Evolutionary conservation across 2,888 invertebrate genomes (phyloP).

Genomic region (Ophioninae sp.): DNA sequence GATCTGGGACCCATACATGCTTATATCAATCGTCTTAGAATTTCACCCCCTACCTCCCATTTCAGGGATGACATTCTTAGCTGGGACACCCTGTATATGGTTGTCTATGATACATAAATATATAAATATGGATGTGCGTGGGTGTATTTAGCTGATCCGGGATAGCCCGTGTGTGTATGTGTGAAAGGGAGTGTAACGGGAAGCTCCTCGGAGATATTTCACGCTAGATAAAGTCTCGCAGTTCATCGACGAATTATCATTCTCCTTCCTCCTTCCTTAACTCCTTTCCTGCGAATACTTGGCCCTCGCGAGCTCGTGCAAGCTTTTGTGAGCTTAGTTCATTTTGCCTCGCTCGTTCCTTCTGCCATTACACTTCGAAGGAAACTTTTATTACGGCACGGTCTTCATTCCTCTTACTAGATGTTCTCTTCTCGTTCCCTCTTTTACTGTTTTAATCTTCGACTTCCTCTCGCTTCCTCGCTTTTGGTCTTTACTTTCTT

Average conservation of each 20-base stretch:
- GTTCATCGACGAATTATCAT: constrained; percentile 57
- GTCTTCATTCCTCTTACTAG: constrained; percentile 2
- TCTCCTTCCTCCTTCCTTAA: not conserved
- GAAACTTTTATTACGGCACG: constrained; percentile 33
- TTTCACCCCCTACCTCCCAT: no score
- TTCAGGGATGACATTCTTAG: no score
- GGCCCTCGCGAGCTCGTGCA: constrained; percentile 26
- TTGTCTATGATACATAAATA: no score
- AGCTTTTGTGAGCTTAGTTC: constrained; percentile 10
- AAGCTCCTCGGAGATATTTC: constrained; percentile 38
- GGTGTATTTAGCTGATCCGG: not conserved
- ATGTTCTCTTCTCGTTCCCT: not conserved
- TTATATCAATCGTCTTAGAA: no score
- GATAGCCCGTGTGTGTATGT: not conserved
- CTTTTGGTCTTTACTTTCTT: not conserved
- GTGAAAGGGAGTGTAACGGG: constrained; percentile 8
- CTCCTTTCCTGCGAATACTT: constrained; percentile 17
- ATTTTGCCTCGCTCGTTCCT: constrained; percentile 14
- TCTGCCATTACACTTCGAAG: constrained; percentile 21
- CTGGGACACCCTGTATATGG: no score
- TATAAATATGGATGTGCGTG: not conserved
- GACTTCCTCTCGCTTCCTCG: not conserved
- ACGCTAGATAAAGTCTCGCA: constrained; percentile 53
- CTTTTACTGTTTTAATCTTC: not conserved
- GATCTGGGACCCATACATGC: no score